Conservation (phyloP, 2,797 vertebrate species). For the Salmo trutta region DNA sequence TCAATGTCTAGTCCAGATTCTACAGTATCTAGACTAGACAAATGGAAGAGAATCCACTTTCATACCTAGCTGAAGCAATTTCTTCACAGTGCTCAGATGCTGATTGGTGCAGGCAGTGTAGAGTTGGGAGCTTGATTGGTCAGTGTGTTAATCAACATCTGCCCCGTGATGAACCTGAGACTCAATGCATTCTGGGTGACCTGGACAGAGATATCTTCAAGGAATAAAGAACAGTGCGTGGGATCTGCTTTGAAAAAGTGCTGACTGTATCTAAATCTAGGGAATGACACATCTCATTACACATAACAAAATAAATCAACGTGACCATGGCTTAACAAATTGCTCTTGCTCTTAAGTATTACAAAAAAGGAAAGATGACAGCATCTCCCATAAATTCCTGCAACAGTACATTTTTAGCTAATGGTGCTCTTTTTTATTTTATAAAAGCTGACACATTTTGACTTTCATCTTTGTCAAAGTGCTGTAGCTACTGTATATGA, state of each 20-base stretch:
- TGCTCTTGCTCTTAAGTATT: no score
- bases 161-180: constrained; percentile 69
- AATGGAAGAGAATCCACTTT: constrained; percentile 6
- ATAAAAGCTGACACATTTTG: no score
- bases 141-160: constrained; percentile 74
- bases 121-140: constrained; percentile 67
- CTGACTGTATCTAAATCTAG: no score
- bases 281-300: constrained; percentile 19
- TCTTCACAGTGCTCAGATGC: constrained; percentile 75
- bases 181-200: constrained; percentile 80
- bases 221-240: constrained; percentile 12
- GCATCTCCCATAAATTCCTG: not conserved
- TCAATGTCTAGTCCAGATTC: not conserved
- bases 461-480: no score
- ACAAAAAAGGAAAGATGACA: not conserved
- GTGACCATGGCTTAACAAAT: no score
- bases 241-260: constrained; percentile 1
- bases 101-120: constrained; percentile 80
- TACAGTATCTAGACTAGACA: not conserved
- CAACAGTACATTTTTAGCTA: no score
- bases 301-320: not conserved
- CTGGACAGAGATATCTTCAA: constrained; percentile 60
- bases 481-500: no score
- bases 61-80: constrained; percentile 84
- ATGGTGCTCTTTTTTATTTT: no score